Evolutionary conservation across 2,797 vertebrate species (phyloP), one percentile per base, ranked within the genome.

Genomic region (Threskiornis aethiopicus): DNA sequence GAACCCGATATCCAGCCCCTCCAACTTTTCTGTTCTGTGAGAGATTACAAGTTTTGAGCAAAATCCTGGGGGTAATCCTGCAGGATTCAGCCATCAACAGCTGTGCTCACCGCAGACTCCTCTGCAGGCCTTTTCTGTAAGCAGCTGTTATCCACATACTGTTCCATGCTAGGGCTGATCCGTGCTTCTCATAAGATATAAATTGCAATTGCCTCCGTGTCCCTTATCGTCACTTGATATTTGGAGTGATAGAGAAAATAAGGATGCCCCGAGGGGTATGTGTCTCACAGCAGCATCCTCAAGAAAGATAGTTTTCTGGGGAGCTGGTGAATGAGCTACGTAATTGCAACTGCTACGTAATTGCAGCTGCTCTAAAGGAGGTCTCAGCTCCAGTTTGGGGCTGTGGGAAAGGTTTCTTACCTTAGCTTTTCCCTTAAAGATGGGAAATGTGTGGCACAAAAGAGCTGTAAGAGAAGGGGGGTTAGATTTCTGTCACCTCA

Each of bases 401-500:
- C 83, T 92, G 25, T 69, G 69, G 62, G 66, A 86, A 92, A 88
- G 72, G 51, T 69, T 96, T 92, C 58, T 85, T 91, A 52, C 84
- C 71, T 96, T 65, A 44, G 51, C 28, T 82, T 93, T 92, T 91
- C 37, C 37, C 83, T 81, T 90, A 62, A 95, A 95, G 51, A 72
- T 44, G 58, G 72, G 62, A 87, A 87, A 75, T 81, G 33, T 80
- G 42, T 71, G 57, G 52, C 76, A 80, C 78, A 89, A 81, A 96
- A 92, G 89, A 92, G 13, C 93, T 61, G 22, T 84, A 46, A 81
- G 92, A 87, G 81, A 84, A 67, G 61, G n/a, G 51, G 57, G 70
- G 66, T 95, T 96, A 92, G 81, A 77, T 94, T 94, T 97, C 87
- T 93, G 92, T 93, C 88, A 78, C 90, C 86, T 95, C 39, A 21